Conservation (phyloP, 2,113 vertebrate genomes). For the Centrocercus urophasianus region DNA sequence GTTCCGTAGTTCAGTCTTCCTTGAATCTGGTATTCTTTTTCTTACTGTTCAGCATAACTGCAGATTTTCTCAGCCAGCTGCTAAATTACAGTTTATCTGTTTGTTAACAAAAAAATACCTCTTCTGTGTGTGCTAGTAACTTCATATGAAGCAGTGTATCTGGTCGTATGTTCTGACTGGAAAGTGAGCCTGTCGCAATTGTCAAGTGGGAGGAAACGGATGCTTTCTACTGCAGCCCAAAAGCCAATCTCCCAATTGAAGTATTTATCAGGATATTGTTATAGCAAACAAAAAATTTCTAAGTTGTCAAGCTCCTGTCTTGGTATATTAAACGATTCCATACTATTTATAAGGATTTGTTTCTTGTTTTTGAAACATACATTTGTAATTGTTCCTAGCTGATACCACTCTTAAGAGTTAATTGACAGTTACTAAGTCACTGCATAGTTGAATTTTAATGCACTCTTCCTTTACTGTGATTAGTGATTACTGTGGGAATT, state of each 20-base stretch:
- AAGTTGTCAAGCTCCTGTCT: constrained; percentile 1
- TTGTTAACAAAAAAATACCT: not conserved
- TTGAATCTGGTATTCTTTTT: not conserved
- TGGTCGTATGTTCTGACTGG: not conserved
- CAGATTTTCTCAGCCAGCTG: constrained; percentile 36
- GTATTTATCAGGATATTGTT: not conserved
- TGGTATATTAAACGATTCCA: not conserved
- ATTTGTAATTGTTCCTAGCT: not conserved
- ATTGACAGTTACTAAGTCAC: constrained; percentile 24
- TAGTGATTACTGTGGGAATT: constrained; percentile 46
- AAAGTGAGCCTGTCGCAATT: not conserved
- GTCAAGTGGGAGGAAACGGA: constrained; percentile 44
- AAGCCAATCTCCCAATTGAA: constrained; percentile 31
- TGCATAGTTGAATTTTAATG: constrained; percentile 37
- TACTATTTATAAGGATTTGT: not conserved
- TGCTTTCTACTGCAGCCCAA: constrained; percentile 24
- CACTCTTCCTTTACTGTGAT: constrained; percentile 19
- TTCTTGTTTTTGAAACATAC: not conserved
- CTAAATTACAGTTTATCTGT: constrained; percentile 56
- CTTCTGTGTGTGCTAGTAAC: not conserved
- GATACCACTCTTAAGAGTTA: not conserved
- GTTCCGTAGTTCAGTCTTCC: not conserved
- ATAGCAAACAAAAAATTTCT: not conserved
- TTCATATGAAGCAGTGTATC: constrained; percentile 17
- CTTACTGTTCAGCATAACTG: not conserved